Evolutionary conservation across 2,113 vertebrate genomes (phyloP), one percentile per base, ranked within the genome.

Genomic region (Crotalus horridus): DNA sequence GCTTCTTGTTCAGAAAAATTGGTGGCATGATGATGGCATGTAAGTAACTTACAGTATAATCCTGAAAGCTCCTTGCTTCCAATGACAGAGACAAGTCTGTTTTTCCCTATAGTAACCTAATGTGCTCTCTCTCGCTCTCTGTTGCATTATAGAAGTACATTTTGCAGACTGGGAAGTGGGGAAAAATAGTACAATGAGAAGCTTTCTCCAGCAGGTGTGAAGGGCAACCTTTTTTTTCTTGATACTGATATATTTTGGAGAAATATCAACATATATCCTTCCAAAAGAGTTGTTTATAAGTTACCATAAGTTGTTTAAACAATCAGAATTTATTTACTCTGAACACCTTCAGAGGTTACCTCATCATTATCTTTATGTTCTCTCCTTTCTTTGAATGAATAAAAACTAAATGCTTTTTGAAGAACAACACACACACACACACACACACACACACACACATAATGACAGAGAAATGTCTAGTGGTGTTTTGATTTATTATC

Each of bases 1-100:
- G 89, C 5, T 92, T 94, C 33, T n/a, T 87, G 94, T 48, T 23
- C n/a, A 90, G 94, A 94, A 89, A 88, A 90, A 53, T 15, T 94
- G 55, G 23, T n/a, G 91, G 23, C 48, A 94, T 93, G 43, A 85
- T 95, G 94, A 87, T 39, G 86, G 55, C 93, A 90, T 46, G 81
- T 91, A 88, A 95, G 94, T 93, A 93, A 93, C 43, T 87, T 61
- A 39, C 39, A 39, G 39, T 39, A 17, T 85, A 93, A 54, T 54
- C 56, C 56, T 53, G 58, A 48, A 86, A 59, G 3, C 29, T 85
- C 24, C 3, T 23, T 24, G 15, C 4, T 39, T 23, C 54, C 26
- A 58, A 29, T 48, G n/a, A 89, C n/a, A 55, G 53, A 88, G 13
- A 20, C 2, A 17, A 88, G 11, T 9, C 46, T 53, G 8, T 39